Evolutionary conservation across 2,797 vertebrate species (phyloP), one percentile per base, ranked within the genome.

Genomic region (Pantherophis vulpinus): DNA sequence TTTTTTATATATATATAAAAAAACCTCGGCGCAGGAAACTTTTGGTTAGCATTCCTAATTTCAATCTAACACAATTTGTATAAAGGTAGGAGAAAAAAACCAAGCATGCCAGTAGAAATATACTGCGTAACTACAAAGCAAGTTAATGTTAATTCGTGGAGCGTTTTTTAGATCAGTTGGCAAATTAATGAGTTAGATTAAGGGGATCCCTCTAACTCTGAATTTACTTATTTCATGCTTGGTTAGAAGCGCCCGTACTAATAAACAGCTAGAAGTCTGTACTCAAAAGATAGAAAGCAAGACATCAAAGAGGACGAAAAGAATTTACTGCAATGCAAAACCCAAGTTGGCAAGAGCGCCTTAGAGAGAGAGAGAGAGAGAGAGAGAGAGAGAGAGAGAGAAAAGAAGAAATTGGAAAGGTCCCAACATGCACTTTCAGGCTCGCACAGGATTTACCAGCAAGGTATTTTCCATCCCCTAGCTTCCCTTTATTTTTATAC

Each of bases 101-200:
- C 23, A 74, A 56, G 54, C 92, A 93, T 91, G 92, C 91, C 25
- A 56, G 70, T 27, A 93, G 93, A 91, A 96, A 95, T 8, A 95
- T 70, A 66, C 89, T 59, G 79, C 90, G 95, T 94, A 91, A 94
- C 42, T 95, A 87, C 94, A 54, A 95, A 93, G 90, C 93, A 94
- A 95, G 94, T 95, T 91, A 93, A 42, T 29, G 94, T 87, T 96
- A 96, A 97, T 96, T 97, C 96, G 96, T 91, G 96, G 96, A 96
- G 97, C 95, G 96, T 60, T 95, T 96, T 94, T 27, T 61, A 97
- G 92, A 95, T 94, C 63, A 42, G 95, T 95, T 95, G 94, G 94
- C 86, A 54, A 97, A 95, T 90, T 79, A 63, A 63, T 95, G 94
- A 95, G 95, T 95, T 89, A 95, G 96, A 93, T 95, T 91, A 95